phyloP scores from a whole-genome alignment of 2,113 vertebrate genomes.

The Pandion haliaetus region DNA sequence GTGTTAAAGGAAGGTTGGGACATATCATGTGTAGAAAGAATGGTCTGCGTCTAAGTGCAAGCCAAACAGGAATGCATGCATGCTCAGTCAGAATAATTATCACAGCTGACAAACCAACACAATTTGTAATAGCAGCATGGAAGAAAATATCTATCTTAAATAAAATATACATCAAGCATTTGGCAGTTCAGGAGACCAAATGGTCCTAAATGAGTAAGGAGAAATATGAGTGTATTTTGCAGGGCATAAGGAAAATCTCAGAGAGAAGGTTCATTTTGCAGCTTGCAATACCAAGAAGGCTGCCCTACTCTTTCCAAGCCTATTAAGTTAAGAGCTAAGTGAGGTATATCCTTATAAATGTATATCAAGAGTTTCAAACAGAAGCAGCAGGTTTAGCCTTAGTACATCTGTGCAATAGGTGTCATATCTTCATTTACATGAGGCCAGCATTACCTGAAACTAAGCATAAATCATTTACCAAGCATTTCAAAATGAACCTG shows the following conservation, averaged over 20 bases:
- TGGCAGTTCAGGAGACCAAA: not conserved
- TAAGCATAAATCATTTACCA: not conserved
- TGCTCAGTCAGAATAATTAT: slow-evolving; percentile 4
- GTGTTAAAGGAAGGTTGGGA: not conserved
- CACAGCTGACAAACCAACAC: not conserved
- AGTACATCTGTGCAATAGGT: not conserved
- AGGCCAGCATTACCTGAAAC: not conserved
- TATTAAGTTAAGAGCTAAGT: not conserved
- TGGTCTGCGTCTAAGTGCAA: not conserved
- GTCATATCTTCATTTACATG: not conserved
- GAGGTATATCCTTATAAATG: not conserved
- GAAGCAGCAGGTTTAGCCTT: not conserved
- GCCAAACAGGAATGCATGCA: not conserved
- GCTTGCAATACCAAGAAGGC: not conserved
- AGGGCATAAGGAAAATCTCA: not conserved
- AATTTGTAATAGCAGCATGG: not conserved
- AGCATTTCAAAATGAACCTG: not conserved
- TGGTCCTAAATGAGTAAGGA: not conserved
- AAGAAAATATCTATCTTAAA: not conserved
- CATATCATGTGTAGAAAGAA: not conserved
- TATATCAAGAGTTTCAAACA: not conserved
- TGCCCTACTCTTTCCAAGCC: not conserved
- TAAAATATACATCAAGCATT: not conserved
- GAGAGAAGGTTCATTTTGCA: not conserved
- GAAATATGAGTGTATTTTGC: not conserved